Evolutionary conservation across 2,888 invertebrate genomes (phyloP).

Genomic region (Andrena marginata): DNA sequence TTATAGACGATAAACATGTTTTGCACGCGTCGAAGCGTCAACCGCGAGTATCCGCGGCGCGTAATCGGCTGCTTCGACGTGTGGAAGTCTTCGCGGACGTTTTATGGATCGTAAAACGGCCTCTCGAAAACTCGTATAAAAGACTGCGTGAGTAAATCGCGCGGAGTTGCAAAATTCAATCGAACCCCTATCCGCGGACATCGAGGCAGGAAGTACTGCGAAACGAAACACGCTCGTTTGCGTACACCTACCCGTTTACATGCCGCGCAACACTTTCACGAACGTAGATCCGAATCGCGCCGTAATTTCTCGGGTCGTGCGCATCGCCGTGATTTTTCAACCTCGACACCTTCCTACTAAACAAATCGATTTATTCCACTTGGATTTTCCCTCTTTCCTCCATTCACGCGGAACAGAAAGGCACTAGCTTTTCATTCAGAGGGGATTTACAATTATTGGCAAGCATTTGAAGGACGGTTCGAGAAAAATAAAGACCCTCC

Average conservation of each 20-base stretch:
- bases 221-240: conserved; percentile 40
- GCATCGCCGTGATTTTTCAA: conserved; percentile 21
- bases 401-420: too few relatives aligned
- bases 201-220: conserved; percentile 15
- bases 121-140: not conserved
- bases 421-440: too few relatives aligned
- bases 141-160: conserved; percentile 5
- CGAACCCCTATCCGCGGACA: not conserved
- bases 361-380: conserved; percentile 11
- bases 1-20: conserved; percentile 4
- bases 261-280: conserved; percentile 27
- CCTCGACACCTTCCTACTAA: conserved; percentile 13
- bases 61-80: not conserved
- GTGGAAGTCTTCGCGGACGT: conserved; percentile 7
- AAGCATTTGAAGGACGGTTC: too few relatives aligned
- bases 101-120: conserved; percentile 1
- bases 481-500: too few relatives aligned
- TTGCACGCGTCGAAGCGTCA: not conserved
- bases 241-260: conserved; percentile 31
- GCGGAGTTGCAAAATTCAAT: conserved; percentile 10
- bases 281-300: conserved; percentile 14
- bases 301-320: conserved; percentile 24
- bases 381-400: too few relatives aligned
- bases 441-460: too few relatives aligned
- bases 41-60: not conserved